Conservation (phyloP, 2,797 vertebrate genomes). For the Sparus aurata region DNA sequence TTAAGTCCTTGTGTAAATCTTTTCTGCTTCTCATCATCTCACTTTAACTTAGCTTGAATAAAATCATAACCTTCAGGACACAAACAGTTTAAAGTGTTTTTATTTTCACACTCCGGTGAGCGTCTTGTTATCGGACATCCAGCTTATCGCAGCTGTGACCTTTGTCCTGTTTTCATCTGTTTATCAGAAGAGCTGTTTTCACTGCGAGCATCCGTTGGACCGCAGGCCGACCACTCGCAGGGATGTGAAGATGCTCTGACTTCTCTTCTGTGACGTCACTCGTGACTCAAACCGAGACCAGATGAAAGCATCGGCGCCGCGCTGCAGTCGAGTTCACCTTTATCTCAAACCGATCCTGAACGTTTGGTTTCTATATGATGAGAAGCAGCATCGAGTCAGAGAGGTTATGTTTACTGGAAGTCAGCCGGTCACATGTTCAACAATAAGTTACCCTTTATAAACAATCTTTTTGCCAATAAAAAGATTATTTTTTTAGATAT, state of each 20-base stretch:
- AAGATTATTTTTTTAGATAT: not conserved
- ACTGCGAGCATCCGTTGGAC: not conserved
- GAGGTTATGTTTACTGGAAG: constrained; percentile 1
- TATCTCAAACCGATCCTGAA: not conserved
- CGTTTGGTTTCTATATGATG: not conserved
- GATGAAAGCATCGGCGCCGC: not conserved
- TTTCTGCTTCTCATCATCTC: no score
- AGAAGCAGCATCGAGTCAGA: not conserved
- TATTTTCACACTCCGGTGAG: not conserved
- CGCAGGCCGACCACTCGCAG: rapidly evolving
- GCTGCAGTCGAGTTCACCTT: not conserved
- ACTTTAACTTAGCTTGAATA: not conserved
- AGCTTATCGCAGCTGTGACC: constrained; percentile 60
- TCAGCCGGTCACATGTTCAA: not conserved
- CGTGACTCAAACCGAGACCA: constrained; percentile 11
- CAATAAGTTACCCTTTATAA: not conserved
- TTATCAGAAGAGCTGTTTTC: not conserved
- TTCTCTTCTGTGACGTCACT: not conserved
- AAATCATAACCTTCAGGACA: not conserved
- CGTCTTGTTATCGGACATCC: constrained; percentile 10
- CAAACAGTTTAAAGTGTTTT: not conserved
- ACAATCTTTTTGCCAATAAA: not conserved
- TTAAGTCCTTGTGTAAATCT: no score
- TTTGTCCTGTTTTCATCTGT: constrained; percentile 16
- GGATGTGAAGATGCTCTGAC: no score